Percentiles rank a stretch among this genome's conserved stretches.
Evolutionary conservation across 1,140 invertebrate genomes (phyloP).

Genomic region (Anthonomus grandis): DNA sequence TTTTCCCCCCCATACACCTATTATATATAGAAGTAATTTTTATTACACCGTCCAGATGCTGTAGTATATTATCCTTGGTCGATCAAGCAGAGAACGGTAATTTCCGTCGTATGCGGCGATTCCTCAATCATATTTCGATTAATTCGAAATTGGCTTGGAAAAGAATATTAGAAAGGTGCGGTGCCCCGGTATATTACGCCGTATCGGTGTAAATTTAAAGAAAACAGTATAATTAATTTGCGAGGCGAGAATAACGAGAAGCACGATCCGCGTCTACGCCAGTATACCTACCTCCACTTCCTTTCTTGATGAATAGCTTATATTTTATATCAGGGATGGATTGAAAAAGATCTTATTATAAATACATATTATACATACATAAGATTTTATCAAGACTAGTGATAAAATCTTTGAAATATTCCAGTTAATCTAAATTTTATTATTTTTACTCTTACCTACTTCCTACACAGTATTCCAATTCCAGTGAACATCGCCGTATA

Average conservation of each 20-base stretch:
- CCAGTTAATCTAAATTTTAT: no score
- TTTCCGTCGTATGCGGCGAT: constrained; percentile 20
- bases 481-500: no score
- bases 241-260: constrained; percentile 22
- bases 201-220: constrained; percentile 28
- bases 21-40: no score
- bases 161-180: constrained; percentile 27
- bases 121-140: constrained; percentile 26
- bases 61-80: constrained; percentile 14
- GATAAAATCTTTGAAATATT: no score
- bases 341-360: neutral
- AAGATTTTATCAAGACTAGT: no score
- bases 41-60: neutral
- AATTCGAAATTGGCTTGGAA: constrained; percentile 24
- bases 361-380: no score
- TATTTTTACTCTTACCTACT: no score
- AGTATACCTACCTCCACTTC: constrained; percentile 12
- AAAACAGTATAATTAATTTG: constrained; percentile 30
- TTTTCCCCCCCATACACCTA: neutral
- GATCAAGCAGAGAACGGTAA: constrained; percentile 20
- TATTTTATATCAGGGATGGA: neutral
- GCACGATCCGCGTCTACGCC: constrained; percentile 21
- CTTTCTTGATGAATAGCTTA: neutral
- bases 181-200: constrained; percentile 20
- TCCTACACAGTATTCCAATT: no score